Evolutionary conservation across 2,113 vertebrate genomes (phyloP).

Genomic region (Pseudopipra pipra): DNA sequence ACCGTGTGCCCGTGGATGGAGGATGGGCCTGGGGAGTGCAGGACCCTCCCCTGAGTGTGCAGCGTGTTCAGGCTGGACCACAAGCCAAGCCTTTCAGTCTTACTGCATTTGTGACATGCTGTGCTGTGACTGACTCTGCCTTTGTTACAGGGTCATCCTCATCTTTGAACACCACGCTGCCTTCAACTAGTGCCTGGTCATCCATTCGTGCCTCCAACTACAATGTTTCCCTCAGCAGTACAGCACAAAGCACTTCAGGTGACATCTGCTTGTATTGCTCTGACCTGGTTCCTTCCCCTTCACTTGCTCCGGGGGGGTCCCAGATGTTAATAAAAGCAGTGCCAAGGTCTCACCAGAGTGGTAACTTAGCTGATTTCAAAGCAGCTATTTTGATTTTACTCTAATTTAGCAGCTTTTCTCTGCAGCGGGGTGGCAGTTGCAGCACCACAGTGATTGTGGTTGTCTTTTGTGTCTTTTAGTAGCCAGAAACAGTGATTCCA

Average conservation of each 20-base stretch:
- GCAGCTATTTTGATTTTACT: neutral
- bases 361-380: neutral
- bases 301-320: rapidly evolving
- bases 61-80: rapidly evolving
- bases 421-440: neutral
- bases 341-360: neutral
- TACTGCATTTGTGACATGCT: rapidly evolving
- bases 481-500: conserved; percentile 99
- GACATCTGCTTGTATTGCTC: neutral
- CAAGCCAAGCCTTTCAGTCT: neutral
- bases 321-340: neutral
- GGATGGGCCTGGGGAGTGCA: neutral
- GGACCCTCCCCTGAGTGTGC: neutral
- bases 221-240: conserved; percentile 99
- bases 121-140: neutral
- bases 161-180: conserved; percentile 99
- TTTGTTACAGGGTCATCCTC: conserved; percentile 90
- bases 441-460: neutral
- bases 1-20: neutral
- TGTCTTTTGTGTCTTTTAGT: conserved; percentile 25
- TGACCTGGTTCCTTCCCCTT: neutral
- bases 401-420: neutral
- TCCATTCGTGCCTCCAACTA: conserved; percentile 99
- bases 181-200: conserved; percentile 99
- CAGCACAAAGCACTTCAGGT: conserved; percentile 99